phyloP scores from a whole-genome alignment of 2,113 vertebrate genomes.

The Seriola dumerili region DNA sequence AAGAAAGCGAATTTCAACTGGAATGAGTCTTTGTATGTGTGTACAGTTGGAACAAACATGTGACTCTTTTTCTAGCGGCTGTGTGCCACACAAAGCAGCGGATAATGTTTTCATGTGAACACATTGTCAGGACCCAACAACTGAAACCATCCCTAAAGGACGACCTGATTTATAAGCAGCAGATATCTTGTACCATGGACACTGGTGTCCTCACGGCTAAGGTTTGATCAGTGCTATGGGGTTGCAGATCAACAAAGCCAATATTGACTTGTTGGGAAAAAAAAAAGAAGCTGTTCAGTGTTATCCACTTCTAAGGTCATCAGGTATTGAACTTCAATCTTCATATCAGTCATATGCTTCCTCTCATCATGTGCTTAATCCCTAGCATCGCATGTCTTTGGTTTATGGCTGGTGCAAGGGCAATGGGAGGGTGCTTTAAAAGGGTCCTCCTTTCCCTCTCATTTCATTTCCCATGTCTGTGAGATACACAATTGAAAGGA shows the following conservation, averaged over 20 bases:
- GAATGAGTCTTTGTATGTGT: too few relatives aligned
- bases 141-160: too few relatives aligned
- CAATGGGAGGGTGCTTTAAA: slow-evolving; percentile 62
- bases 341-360: slow-evolving; percentile 16
- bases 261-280: neutral
- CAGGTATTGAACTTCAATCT: slow-evolving; percentile 32
- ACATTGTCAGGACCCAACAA: neutral
- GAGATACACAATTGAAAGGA: slow-evolving; percentile 49
- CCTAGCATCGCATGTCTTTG: slow-evolving; percentile 39
- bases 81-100: neutral
- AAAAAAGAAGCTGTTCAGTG: slow-evolving; percentile 5
- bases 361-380: slow-evolving; percentile 52
- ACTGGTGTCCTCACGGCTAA: neutral
- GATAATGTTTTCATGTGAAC: neutral
- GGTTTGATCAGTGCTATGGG: neutral
- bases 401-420: slow-evolving; percentile 57
- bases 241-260: neutral
- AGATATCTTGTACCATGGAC: neutral
- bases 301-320: slow-evolving; percentile 1
- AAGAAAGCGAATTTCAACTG: too few relatives aligned
- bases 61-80: too few relatives aligned
- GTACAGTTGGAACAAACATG: too few relatives aligned
- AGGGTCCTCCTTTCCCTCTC: slow-evolving; percentile 35
- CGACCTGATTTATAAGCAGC: too few relatives aligned
- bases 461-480: slow-evolving; percentile 54